phyloP scores from a whole-genome alignment of 2,113 vertebrate genomes.

The Chaetodon auriga region DNA sequence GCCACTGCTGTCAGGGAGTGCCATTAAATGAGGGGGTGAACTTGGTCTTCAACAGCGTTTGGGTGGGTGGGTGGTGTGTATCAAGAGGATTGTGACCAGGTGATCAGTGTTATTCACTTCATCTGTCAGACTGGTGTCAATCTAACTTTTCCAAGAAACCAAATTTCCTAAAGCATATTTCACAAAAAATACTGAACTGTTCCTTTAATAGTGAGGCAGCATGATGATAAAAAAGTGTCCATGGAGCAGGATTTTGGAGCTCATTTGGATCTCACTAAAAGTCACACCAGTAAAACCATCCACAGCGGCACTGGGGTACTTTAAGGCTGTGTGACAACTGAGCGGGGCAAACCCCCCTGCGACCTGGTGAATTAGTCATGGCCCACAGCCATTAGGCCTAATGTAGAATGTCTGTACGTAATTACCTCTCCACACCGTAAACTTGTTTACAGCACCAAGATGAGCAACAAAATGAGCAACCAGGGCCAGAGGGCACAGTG shows the following conservation, averaged over 20 bases:
- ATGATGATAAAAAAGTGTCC: background rate
- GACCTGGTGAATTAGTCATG: constrained; percentile 76
- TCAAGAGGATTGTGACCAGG: too few relatives aligned
- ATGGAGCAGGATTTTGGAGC: constrained; percentile 4
- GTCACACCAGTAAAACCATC: constrained; percentile 1
- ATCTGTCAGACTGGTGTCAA: too few relatives aligned
- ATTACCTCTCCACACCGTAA: constrained; percentile 75
- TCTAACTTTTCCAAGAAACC: background rate
- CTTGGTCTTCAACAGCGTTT: too few relatives aligned
- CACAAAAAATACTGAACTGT: background rate
- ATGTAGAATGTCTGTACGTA: constrained; percentile 75
- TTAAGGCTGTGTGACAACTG: constrained; percentile 54
- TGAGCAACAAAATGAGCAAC: constrained; percentile 66
- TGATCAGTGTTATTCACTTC: too few relatives aligned
- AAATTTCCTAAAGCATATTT: constrained; percentile 1
- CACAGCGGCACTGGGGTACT: constrained; percentile 32
- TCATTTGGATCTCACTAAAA: constrained; percentile 18
- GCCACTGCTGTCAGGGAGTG: too few relatives aligned
- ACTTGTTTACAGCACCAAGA: constrained; percentile 78
- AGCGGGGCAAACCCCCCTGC: constrained; percentile 47
- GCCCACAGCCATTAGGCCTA: constrained; percentile 76
- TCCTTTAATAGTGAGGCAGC: background rate
- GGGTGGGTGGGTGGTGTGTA: too few relatives aligned
- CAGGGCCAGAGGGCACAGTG: constrained; percentile 34
- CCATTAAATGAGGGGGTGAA: too few relatives aligned